phyloP scores from a whole-genome alignment of 2,113 vertebrate species.

The Lichenostomus cassidix region DNA sequence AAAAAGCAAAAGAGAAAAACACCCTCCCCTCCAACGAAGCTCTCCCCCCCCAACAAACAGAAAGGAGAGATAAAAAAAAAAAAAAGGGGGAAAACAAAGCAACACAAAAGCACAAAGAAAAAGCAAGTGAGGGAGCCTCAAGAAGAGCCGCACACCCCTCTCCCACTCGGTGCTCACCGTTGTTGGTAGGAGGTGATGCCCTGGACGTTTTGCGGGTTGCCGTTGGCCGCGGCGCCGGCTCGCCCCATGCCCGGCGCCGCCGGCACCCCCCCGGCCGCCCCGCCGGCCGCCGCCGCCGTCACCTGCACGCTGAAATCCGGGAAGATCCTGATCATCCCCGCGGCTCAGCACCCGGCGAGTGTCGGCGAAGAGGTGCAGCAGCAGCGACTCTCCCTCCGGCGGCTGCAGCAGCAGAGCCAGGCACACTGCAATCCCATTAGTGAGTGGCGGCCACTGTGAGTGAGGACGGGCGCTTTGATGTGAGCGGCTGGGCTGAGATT shows the following conservation, averaged over 20 bases:
- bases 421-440: too few relatives aligned
- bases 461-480: too few relatives aligned
- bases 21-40: background rate
- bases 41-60: background rate
- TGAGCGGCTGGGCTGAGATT: too few relatives aligned
- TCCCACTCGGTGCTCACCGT: constrained; percentile 82
- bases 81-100: background rate
- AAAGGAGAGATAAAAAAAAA: background rate
- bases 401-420: too few relatives aligned
- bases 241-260: constrained; percentile 86
- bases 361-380: too few relatives aligned
- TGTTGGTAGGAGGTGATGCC: constrained; percentile 94
- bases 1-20: background rate
- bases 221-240: constrained; percentile 87
- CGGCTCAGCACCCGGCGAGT: too few relatives aligned
- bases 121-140: constrained; percentile 63
- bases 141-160: constrained; percentile 53
- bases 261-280: constrained; percentile 74
- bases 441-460: too few relatives aligned
- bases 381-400: too few relatives aligned
- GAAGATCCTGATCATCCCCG: too few relatives aligned
- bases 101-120: constrained; percentile 58
- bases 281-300: too few relatives aligned
- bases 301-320: too few relatives aligned
- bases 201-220: constrained; percentile 91